Evolutionary conservation across 2,797 vertebrate species (phyloP), one percentile per base, ranked within the genome.

Genomic region (Chelon labrosus): DNA sequence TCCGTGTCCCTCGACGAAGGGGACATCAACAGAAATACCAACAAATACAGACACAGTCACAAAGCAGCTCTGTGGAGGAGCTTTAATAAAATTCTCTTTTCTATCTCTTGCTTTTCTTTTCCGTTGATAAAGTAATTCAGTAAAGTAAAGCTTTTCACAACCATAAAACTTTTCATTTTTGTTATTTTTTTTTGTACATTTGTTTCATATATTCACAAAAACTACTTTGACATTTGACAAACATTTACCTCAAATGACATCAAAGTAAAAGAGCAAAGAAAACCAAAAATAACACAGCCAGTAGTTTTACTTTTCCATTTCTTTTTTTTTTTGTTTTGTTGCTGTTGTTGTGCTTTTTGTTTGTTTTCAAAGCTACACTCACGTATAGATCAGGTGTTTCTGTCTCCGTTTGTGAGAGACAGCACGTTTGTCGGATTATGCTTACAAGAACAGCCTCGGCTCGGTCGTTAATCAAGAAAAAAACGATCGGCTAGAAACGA

Each of bases 201-300:
- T 93, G 86, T 92, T 73, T 91, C 82, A 89, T 92, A 92, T 92
- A 93, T 86, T 92, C 91, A 92, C 94, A 94, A 92, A 89, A 94
- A 94, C 87, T 91, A 95, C 93, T 91, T 85, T 89, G 91, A 95
- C 93, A 90, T 91, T 92, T 90, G 91, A 95, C 94, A 91, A 92
- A 95, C 94, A 94, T 91, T 91, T 92, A 95, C 88, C 83, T 94
- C 89, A 93, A 93, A 85, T 93, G 91, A 95, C 94, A 91, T 88
- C 86, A 93, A 94, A 93, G 84, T 79, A 91, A 93, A 88, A 85
- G 53, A 88, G 73, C 78, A 74, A 91, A 87, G 82, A 42, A 22
- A 38, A n/a, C 55, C 14, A 64, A 7, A 25, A 13, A 60, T 55
- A 90, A 90, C 75, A 90, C 82, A 87, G 85, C 82, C 88, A 82